Conservation (phyloP, 2,113 vertebrate species). For the Spea bombifrons region DNA sequence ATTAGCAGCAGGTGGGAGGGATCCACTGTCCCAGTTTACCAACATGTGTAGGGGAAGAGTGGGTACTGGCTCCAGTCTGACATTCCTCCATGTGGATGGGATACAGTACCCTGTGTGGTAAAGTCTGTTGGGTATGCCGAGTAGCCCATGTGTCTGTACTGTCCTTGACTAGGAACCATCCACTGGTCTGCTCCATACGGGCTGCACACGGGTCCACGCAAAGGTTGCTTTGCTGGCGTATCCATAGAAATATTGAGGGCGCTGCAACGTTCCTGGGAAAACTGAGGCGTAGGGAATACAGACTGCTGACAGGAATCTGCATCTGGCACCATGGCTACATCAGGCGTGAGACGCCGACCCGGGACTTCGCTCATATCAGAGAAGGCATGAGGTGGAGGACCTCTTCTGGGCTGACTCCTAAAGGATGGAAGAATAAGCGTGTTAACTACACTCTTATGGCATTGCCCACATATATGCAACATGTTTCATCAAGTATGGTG, state of each 20-base stretch:
- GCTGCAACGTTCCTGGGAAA: constrained; percentile 72
- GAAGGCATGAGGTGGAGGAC: constrained; percentile 4
- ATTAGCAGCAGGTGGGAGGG: background rate
- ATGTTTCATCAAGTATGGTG: too few relatives aligned
- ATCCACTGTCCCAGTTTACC: constrained; percentile 61
- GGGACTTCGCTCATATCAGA: constrained; percentile 57
- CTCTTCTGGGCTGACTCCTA: constrained; percentile 11
- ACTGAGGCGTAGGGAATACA: constrained; percentile 50
- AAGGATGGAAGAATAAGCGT: background rate
- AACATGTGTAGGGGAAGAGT: constrained; percentile 85
- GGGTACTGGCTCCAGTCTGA: constrained; percentile 87
- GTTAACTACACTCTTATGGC: background rate
- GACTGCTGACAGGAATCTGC: constrained; percentile 60
- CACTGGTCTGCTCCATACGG: constrained; percentile 76
- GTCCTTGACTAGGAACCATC: constrained; percentile 69
- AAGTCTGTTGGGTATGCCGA: constrained; percentile 71
- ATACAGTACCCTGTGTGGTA: constrained; percentile 67
- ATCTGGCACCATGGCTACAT: constrained; percentile 70
- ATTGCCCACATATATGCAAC: background rate
- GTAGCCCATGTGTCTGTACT: constrained; percentile 68
- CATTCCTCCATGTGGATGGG: constrained; percentile 74
- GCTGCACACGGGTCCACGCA: constrained; percentile 71
- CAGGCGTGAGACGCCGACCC: constrained; percentile 62
- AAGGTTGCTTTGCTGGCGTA: constrained; percentile 64
- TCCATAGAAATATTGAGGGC: constrained; percentile 72